These are phyloP conservation scores for Dynastes hyllus DNA, from an alignment of 2,888 invertebrate species.

Conservation along the genomic window DNA sequence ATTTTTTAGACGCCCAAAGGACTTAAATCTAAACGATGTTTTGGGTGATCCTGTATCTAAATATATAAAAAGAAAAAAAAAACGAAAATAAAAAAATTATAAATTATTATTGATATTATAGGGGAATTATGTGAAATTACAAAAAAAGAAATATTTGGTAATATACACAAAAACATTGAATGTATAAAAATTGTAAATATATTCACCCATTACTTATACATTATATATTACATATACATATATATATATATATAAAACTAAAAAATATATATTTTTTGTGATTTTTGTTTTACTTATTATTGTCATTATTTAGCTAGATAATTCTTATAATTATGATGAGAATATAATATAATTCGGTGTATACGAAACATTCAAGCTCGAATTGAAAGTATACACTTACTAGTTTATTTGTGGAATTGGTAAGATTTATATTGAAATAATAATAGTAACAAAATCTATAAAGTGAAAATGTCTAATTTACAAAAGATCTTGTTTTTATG, in stretches of 20 bases:
- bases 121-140: constrained; percentile 36
- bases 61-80: constrained; percentile 12
- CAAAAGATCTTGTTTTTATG: too few relatives aligned
- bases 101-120: constrained; percentile 32
- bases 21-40: constrained; percentile 54
- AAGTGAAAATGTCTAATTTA: too few relatives aligned
- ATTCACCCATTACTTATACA: constrained; percentile 49
- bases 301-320: constrained; percentile 32
- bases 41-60: constrained; percentile 53
- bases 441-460: too few relatives aligned
- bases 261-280: constrained; percentile 45
- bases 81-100: neutral
- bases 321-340: neutral
- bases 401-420: neutral
- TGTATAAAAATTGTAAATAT: constrained; percentile 49
- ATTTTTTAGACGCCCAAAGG: constrained; percentile 38
- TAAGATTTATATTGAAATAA: neutral
- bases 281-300: constrained; percentile 49
- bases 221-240: constrained; percentile 14
- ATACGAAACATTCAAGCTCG: neutral
- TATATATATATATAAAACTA: constrained; percentile 19
- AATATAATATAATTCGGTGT: constrained; percentile 17
- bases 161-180: constrained; percentile 21
- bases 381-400: neutral
- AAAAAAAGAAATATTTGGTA: constrained; percentile 29